phyloP scores from a whole-genome alignment of 2,113 vertebrate genomes.

The Elaphurus davidianus region DNA sequence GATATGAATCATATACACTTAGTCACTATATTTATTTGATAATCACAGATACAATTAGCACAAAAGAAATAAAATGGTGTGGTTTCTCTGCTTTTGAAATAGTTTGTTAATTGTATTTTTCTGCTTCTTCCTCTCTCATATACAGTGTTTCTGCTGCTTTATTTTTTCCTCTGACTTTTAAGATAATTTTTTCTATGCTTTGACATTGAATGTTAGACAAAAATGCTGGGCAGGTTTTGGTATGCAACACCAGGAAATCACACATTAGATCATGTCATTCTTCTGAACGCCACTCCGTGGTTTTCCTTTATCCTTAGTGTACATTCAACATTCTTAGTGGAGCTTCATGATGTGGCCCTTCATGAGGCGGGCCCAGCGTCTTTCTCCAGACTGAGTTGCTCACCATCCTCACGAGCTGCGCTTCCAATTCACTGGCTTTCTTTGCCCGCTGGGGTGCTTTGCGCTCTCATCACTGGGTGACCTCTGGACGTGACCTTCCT shows the following conservation, averaged over 20 bases:
- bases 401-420: rapidly evolving
- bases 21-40: background rate
- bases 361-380: background rate
- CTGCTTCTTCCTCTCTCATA: background rate
- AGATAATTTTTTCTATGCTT: background rate
- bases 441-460: background rate
- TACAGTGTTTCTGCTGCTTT: background rate
- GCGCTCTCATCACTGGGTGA: background rate
- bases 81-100: background rate
- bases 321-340: background rate
- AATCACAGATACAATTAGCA: background rate
- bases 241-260: background rate
- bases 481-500: background rate
- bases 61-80: background rate
- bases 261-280: background rate
- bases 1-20: background rate
- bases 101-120: background rate
- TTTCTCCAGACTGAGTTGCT: background rate
- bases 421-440: background rate
- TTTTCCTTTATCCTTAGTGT: background rate
- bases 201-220: background rate
- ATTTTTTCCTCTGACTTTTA: background rate
- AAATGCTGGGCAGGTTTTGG: background rate
- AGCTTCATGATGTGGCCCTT: rapidly evolving
- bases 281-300: rapidly evolving